Evolutionary conservation across 2,888 invertebrate species (phyloP).

Genomic region (Frankliniella intonsa): DNA sequence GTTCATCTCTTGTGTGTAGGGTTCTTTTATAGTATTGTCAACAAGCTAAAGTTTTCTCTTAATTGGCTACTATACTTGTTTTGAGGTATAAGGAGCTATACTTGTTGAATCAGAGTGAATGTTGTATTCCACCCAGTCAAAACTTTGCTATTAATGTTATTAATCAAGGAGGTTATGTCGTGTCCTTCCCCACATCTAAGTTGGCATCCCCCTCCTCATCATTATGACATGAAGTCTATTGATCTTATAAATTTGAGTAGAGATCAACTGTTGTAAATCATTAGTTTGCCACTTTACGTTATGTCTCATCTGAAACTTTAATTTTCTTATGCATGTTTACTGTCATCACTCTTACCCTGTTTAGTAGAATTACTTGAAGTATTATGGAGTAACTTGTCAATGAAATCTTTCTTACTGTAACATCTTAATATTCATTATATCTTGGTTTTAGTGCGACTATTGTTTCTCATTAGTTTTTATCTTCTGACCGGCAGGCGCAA

Average conservation of each 20-base stretch:
- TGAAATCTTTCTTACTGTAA: too few species aligned
- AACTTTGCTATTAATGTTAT: not conserved
- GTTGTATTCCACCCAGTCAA: not conserved
- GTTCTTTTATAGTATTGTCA: not conserved
- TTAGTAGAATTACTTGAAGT: not conserved
- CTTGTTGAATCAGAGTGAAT: not conserved
- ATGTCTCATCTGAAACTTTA: too few species aligned
- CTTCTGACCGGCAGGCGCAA: conserved; percentile 69
- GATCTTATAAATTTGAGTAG: too few species aligned
- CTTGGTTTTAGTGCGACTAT: too few species aligned
- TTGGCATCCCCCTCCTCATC: not conserved
- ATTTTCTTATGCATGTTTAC: too few species aligned
- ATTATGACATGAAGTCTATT: not conserved
- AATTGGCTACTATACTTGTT: not conserved
- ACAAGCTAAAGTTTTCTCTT: not conserved
- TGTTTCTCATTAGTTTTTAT: too few species aligned
- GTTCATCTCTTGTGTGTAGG: too few species aligned
- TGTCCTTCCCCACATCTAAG: not conserved
- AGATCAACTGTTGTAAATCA: too few species aligned
- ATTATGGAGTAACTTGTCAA: too few species aligned
- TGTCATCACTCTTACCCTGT: too few species aligned
- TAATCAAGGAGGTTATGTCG: not conserved
- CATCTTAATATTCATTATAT: too few species aligned
- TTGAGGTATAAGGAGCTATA: not conserved
- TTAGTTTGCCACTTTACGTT: too few species aligned